Evolutionary conservation across 2,113 vertebrate species (phyloP).

Genomic region (Cepphus grylle): DNA sequence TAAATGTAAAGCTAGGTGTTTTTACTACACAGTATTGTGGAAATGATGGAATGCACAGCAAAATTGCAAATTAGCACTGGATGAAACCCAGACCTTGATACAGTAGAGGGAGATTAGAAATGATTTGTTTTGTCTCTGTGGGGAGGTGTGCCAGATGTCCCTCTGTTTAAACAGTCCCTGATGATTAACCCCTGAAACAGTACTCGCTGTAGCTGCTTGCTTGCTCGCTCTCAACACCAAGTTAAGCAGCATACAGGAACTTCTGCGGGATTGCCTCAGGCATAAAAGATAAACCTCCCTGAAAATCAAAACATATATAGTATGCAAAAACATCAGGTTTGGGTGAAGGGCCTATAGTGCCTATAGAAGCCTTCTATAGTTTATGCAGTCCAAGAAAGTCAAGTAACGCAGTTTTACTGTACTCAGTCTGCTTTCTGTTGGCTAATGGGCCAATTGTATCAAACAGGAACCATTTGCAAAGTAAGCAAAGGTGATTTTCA

Average conservation of each 20-base stretch:
- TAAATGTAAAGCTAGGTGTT: background rate
- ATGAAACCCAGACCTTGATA: constrained; percentile 39
- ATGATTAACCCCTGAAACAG: constrained; percentile 7
- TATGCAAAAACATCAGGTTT: background rate
- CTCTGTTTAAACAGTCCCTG: background rate
- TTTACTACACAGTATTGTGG: background rate
- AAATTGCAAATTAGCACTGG: constrained; percentile 46
- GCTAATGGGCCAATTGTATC: background rate
- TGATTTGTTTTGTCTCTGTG: constrained; percentile 53
- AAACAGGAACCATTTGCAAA: background rate
- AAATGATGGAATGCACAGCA: constrained; percentile 13
- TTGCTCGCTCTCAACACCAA: background rate
- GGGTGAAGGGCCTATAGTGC: background rate
- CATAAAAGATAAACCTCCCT: background rate
- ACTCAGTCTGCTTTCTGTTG: background rate
- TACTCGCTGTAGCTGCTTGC: background rate
- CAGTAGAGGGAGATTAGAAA: constrained; percentile 31
- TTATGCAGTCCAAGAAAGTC: background rate
- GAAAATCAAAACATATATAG: no score
- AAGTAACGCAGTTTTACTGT: background rate
- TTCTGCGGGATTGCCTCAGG: background rate
- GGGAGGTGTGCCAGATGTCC: constrained; percentile 53
- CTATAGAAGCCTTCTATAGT: background rate
- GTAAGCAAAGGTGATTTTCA: background rate
- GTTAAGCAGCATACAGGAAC: no score